A percentile compares a stretch with the other conserved stretches of the same genome.
phyloP scores from a whole-genome alignment of 2,113 vertebrate genomes.

The Sarotherodon lohbergeri region DNA sequence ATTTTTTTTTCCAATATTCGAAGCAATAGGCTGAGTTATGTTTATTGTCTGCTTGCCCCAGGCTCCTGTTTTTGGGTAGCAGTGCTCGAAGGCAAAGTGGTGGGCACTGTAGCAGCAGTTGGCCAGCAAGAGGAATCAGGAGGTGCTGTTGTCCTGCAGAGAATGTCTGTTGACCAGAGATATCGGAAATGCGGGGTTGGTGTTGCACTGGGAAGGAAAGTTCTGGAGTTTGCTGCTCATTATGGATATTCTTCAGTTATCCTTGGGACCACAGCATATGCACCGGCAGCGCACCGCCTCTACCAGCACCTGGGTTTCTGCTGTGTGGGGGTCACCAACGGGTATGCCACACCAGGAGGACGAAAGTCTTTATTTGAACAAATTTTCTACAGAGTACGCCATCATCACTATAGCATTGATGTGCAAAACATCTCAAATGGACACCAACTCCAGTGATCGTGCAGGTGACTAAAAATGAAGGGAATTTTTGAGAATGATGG shows the following conservation, averaged over 20 bases:
- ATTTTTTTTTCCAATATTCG: not conserved
- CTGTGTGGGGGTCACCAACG: slow-evolving; percentile 75
- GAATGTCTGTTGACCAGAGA: slow-evolving; percentile 81
- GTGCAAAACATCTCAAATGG: not conserved
- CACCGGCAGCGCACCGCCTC: slow-evolving; percentile 78
- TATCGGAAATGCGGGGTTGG: slow-evolving; percentile 77
- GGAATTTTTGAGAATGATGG: not conserved
- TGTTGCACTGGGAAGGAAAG: slow-evolving; percentile 77
- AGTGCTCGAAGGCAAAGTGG: not conserved
- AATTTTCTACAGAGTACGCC: slow-evolving; percentile 83
- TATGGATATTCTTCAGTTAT: slow-evolving; percentile 76
- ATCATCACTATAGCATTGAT: slow-evolving; percentile 80
- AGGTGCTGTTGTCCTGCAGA: slow-evolving; percentile 67
- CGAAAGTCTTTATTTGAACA: slow-evolving; percentile 73
- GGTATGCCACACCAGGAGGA: slow-evolving; percentile 73
- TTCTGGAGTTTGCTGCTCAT: slow-evolving; percentile 80
- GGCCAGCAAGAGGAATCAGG: not conserved
- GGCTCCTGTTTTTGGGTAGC: not conserved
- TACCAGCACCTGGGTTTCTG: slow-evolving; percentile 83
- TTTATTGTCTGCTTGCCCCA: not conserved
- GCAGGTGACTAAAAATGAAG: not conserved
- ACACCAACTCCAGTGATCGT: not conserved
- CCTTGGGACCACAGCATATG: slow-evolving; percentile 81
- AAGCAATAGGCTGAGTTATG: not conserved
- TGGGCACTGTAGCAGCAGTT: not conserved